Percentiles rank a stretch among this genome's conserved stretches.
These are phyloP conservation scores for Pantala flavescens DNA, from an alignment of 1,140 invertebrate species.

Conservation along the genomic window DNA sequence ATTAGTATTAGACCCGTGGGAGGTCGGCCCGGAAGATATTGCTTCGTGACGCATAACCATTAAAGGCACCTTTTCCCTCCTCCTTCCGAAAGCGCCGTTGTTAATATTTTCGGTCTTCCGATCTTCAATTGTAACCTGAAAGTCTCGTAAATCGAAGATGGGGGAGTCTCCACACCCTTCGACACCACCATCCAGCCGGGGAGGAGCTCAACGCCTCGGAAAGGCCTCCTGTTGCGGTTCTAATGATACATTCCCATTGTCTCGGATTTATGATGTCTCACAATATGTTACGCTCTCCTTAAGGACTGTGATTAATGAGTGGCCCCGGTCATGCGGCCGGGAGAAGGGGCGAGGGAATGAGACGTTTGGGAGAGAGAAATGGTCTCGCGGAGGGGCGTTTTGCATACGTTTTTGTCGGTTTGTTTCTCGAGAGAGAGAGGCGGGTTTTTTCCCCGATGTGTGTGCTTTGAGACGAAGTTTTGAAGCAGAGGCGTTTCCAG, in stretches of 20 bases:
- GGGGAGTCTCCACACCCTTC: not conserved
- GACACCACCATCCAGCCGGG: not conserved
- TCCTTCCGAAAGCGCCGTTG: not conserved
- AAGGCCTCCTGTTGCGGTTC: not conserved
- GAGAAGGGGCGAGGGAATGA: not conserved
- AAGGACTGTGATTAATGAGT: conserved; percentile 5
- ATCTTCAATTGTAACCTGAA: not conserved
- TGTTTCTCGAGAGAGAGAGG: too few relatives aligned
- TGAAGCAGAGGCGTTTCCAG: too few relatives aligned
- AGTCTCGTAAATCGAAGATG: not conserved
- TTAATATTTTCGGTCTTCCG: conserved; percentile 2
- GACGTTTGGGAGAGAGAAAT: not conserved
- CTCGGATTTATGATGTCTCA: conserved; percentile 5
- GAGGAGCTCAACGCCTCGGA: conserved; percentile 1
- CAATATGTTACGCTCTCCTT: conserved; percentile 9
- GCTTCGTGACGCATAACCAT: conserved; percentile 3
- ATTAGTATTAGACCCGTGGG: not conserved
- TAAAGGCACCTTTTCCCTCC: not conserved
- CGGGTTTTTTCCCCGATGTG: too few relatives aligned
- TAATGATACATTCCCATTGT: conserved; percentile 10
- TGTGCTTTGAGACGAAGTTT: too few relatives aligned
- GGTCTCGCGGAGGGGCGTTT: not conserved
- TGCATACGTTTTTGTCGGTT: not conserved
- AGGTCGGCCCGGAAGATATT: not conserved
- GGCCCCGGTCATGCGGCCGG: not conserved